These are phyloP conservation scores for Microplitis deprimator DNA, from an alignment of 2,888 invertebrate genomes.

Conservation along the genomic window DNA sequence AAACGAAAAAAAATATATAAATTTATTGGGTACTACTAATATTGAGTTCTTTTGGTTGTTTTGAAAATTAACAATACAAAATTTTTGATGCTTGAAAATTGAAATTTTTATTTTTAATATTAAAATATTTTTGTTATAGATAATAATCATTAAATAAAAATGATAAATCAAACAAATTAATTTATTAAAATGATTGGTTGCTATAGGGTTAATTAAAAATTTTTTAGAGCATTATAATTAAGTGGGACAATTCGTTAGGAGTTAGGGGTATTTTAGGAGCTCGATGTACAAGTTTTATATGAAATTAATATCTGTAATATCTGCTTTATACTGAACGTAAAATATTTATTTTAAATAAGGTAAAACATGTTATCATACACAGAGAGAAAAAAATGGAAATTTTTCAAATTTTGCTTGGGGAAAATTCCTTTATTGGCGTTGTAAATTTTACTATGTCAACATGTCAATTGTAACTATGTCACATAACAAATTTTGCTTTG, in stretches of 20 bases:
- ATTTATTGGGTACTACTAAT: too few species aligned
- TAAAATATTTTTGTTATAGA: neutral
- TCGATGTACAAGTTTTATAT: neutral
- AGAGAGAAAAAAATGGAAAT: too few species aligned
- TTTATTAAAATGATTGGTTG: too few species aligned
- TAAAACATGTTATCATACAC: neutral
- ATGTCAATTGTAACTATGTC: too few species aligned
- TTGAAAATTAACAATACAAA: too few species aligned
- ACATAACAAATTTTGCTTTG: too few species aligned
- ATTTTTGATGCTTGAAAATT: neutral
- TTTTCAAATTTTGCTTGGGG: too few species aligned
- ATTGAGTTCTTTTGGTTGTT: too few species aligned
- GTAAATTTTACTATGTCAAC: neutral
- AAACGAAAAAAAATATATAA: constrained; percentile 3
- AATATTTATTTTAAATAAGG: neutral
- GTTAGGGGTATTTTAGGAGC: neutral
- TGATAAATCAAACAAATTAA: neutral
- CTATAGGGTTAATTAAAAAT: neutral
- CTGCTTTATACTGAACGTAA: neutral
- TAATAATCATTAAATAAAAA: neutral
- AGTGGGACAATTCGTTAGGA: neutral
- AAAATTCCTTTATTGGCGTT: too few species aligned
- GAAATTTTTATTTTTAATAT: neutral
- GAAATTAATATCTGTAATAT: neutral
- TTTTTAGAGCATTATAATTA: neutral